phyloP scores from a whole-genome alignment of 2,797 vertebrate species.

The Silurus aristotelis region DNA sequence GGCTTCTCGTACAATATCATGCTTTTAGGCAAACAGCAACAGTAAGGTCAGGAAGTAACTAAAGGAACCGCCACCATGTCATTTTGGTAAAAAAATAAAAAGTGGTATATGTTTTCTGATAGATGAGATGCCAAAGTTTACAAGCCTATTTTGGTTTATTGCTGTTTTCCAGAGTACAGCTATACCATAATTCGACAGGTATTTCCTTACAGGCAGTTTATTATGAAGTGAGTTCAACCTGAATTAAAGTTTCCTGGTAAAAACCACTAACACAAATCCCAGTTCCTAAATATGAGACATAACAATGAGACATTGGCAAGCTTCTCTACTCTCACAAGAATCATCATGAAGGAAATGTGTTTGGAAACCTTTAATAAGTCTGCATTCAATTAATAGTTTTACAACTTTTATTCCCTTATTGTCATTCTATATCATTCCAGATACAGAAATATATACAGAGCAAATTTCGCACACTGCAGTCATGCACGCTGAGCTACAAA shows the following conservation, averaged over 20 bases:
- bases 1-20: not conserved
- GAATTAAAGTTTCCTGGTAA: not conserved
- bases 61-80: not conserved
- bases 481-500: constrained; percentile 25
- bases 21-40: not conserved
- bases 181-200: no score
- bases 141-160: not conserved
- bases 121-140: not conserved
- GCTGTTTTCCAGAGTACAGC: not conserved
- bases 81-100: not conserved
- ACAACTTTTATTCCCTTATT: not conserved
- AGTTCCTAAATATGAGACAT: not conserved
- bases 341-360: not conserved
- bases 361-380: not conserved
- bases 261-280: not conserved
- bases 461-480: constrained; percentile 20
- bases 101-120: not conserved
- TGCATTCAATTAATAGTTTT: not conserved
- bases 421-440: constrained; percentile 16
- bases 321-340: not conserved
- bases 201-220: not conserved
- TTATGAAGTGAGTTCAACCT: not conserved
- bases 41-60: not conserved
- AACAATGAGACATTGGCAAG: not conserved
- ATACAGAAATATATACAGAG: constrained; percentile 11